Percentiles rank a stretch among this genome's conserved stretches.
Evolutionary conservation across 2,888 invertebrate species (phyloP).

Genomic region (Dichetophora obliterata): DNA sequence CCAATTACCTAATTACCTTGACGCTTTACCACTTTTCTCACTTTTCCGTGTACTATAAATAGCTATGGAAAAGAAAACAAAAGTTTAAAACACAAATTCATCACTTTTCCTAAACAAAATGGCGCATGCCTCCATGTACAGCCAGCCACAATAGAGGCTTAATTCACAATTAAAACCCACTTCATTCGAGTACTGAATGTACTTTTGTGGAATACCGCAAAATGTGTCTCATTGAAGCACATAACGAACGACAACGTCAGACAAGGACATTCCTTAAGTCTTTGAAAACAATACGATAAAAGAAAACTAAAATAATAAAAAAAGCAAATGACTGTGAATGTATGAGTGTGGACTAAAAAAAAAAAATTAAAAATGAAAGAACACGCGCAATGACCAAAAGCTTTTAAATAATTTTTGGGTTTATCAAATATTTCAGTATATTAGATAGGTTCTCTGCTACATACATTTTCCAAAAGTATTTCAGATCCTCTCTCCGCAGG

Average conservation of each 20-base stretch:
- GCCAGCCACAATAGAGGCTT: conserved; percentile 65
- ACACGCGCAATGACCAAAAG: not conserved
- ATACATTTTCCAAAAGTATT: no score
- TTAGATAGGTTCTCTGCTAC: no score
- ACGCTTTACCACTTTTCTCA: conserved; percentile 27
- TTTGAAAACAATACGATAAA: conserved; percentile 41
- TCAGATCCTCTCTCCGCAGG: no score
- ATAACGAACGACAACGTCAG: conserved; percentile 49
- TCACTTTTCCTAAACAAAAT: conserved; percentile 13
- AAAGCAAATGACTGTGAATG: not conserved
- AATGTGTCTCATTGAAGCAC: conserved; percentile 42
- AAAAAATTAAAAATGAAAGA: not conserved
- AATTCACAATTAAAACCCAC: conserved; percentile 69
- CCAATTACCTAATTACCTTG: conserved; percentile 50
- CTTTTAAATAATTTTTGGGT: not conserved
- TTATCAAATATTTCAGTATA: no score
- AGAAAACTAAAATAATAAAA: conserved; percentile 14
- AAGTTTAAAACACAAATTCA: not conserved
- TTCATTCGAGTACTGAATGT: conserved; percentile 55
- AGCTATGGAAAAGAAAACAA: not conserved
- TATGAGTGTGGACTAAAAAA: not conserved
- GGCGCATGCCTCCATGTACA: conserved; percentile 41
- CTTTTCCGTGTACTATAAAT: not conserved
- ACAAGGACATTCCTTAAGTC: conserved; percentile 52
- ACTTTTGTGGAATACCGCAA: conserved; percentile 48